phyloP scores from a whole-genome alignment of 2,888 invertebrate species.

The Rhamphomyia laevipes region DNA sequence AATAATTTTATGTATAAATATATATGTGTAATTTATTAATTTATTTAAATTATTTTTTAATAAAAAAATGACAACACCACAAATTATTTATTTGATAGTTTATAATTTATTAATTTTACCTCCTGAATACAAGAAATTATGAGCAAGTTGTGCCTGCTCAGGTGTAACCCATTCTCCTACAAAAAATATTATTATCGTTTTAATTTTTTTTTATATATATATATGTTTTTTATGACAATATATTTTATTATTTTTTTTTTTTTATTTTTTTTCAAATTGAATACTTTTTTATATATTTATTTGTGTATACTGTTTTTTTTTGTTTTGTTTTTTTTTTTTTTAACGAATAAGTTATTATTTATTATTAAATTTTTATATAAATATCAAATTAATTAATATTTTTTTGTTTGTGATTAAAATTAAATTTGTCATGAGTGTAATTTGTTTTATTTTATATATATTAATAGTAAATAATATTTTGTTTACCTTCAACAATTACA shows the following conservation, averaged over 20 bases:
- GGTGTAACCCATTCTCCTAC: conserved; percentile 63
- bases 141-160: conserved; percentile 72
- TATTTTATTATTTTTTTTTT: not conserved
- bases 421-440: no score
- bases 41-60: no score
- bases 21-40: no score
- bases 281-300: not conserved
- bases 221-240: not conserved
- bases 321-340: no score
- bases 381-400: no score
- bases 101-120: conserved; percentile 36
- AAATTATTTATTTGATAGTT: no score
- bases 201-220: conserved; percentile 3
- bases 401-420: no score
- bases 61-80: no score
- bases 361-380: no score
- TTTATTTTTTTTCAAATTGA: not conserved
- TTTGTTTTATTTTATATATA: not conserved
- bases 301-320: not conserved
- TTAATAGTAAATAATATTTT: conserved; percentile 1
- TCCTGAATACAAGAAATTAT: conserved; percentile 81
- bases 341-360: no score
- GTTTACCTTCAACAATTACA: conserved; percentile 85
- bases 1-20: no score
- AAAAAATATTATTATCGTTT: conserved; percentile 22